Evolutionary conservation across 2,113 vertebrate species (phyloP).

Genomic region (Numenius arquata): DNA sequence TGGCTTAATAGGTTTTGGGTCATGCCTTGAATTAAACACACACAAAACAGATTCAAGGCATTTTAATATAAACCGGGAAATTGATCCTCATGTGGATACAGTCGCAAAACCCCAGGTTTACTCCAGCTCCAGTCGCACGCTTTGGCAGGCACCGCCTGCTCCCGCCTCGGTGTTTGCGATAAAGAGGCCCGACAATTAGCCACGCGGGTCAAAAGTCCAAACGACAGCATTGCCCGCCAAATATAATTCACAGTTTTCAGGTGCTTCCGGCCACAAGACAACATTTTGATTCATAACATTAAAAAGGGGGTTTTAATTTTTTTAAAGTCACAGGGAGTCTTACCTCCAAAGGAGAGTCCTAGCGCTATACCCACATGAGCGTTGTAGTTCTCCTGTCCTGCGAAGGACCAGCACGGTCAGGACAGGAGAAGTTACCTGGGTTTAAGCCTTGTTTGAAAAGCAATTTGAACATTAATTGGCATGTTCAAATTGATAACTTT

Average conservation of each 20-base stretch:
- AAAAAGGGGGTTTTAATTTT: background rate
- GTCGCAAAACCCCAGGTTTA: background rate
- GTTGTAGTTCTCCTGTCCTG: accelerated
- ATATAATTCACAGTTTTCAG: background rate
- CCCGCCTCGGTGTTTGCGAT: accelerated
- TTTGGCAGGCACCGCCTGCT: background rate
- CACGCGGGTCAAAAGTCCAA: background rate
- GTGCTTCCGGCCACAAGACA: background rate
- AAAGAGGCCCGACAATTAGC: background rate
- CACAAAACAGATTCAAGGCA: accelerated
- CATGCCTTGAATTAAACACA: background rate
- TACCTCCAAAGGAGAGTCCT: background rate
- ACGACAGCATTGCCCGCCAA: accelerated
- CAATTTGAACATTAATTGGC: background rate
- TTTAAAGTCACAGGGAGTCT: background rate
- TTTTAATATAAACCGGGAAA: background rate
- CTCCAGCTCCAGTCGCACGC: accelerated
- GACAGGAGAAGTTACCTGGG: background rate
- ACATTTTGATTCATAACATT: background rate
- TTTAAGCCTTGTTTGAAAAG: background rate
- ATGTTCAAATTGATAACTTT: accelerated
- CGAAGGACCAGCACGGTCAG: background rate
- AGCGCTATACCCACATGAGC: accelerated
- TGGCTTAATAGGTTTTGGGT: background rate
- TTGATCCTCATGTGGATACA: accelerated